Percentiles rank a stretch among this genome's conserved stretches.
Evolutionary conservation across 2,113 vertebrate species (phyloP).

Genomic region (Lepidothrix coronata): DNA sequence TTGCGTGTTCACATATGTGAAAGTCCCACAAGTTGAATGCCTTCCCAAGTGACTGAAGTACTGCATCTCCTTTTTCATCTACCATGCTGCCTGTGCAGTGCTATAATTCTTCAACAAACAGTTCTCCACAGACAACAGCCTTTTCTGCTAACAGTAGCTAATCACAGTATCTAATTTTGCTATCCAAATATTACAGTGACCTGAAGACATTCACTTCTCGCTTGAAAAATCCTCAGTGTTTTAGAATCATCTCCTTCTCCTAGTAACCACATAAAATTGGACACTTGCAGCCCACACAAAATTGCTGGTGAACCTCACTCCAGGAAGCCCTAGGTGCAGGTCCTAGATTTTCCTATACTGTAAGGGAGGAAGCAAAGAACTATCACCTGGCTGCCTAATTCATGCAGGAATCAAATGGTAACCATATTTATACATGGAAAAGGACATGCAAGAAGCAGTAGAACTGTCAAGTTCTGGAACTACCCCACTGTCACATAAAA

Average conservation of each 20-base stretch:
- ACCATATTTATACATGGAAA: background rate
- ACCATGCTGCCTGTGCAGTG: background rate
- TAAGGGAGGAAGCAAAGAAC: background rate
- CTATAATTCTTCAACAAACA: background rate
- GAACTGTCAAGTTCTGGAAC: background rate
- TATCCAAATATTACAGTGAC: background rate
- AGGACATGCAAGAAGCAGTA: background rate
- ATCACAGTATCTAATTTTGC: background rate
- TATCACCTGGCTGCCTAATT: background rate
- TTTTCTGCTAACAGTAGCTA: background rate
- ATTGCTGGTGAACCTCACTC: background rate
- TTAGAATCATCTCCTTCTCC: background rate
- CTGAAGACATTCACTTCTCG: background rate
- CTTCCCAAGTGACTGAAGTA: background rate
- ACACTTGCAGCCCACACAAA: background rate
- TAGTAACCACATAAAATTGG: background rate
- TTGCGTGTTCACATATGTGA: accelerated
- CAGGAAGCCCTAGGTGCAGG: background rate
- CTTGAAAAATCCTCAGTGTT: background rate
- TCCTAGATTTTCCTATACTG: background rate
- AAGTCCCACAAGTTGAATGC: background rate
- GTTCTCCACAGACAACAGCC: background rate
- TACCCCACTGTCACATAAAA: background rate
- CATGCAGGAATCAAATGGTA: background rate
- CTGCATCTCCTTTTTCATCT: background rate